Evolutionary conservation across 1,140 invertebrate species (phyloP), one percentile per base, ranked within the genome.

Genomic region (Saccostrea glomerata): DNA sequence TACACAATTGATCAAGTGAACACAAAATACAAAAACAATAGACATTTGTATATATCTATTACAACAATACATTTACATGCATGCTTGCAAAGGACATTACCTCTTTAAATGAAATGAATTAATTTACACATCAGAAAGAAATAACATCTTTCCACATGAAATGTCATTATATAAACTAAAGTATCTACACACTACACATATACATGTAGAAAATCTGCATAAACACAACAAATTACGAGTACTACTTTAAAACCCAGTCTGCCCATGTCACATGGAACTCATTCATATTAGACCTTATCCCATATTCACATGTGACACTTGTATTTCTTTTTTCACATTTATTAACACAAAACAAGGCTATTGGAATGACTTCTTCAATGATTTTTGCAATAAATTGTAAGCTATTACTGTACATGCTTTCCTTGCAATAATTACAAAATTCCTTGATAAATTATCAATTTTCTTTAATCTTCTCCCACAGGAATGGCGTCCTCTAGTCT

Each of bases 401-500:
- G 15, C 15, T 30, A 82, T 0, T 9, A 82, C 23, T 23, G 17
- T 30, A 0, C 73, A 30, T 47, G 40, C 23, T 7, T 9, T 82
- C 73, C 25, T 82, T 36, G 47, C 47, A 47, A 5, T 47, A 47
- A 47, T 47, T 47, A 23, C 9, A 82, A 12, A 30, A 30, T 13
- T 4, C 30, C 40, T 9, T 36, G 20, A 3, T 47, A 47, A 47
- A 30, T 23, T 36, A 9, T 82, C 17, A 20, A 11, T 30, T 9
- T 11, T 1, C 47, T 13, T 90, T 70, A 99, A 96, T 99, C 99
- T 96, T 99, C 99, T 85, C 99, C 99, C 89, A 98, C 98, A 85
- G 99, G 98, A 93, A 99, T 97, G 36, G 98, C 98, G 96, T 99
- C 99, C 96, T 99, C 98, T 93, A 99, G 96, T 95, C 98, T 96